A percentile compares a stretch with the other conserved stretches of the same genome.
Evolutionary conservation across 2,888 invertebrate species (phyloP).

Genomic region (Thereva nobilitata): DNA sequence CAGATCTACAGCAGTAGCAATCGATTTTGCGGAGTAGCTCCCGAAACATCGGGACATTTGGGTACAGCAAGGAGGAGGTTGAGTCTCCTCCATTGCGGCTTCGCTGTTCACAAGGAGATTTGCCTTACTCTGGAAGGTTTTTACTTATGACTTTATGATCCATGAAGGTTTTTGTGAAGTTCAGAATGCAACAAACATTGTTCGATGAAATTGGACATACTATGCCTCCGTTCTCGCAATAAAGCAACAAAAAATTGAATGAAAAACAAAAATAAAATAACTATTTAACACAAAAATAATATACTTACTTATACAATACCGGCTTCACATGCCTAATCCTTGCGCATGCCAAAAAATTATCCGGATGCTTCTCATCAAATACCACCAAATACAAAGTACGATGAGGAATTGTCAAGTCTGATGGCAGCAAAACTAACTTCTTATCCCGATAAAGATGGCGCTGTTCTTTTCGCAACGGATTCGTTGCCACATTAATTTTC

Average conservation of each 20-base stretch:
- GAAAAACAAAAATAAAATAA: neutral
- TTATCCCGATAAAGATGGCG: slow-evolving; percentile 68
- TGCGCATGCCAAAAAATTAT: slow-evolving; percentile 81
- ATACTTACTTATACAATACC: slow-evolving; percentile 71
- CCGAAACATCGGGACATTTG: too few species aligned
- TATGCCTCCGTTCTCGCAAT: neutral
- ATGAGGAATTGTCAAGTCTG: slow-evolving; percentile 75
- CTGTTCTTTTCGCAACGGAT: slow-evolving; percentile 62
- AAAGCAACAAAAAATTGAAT: slow-evolving; percentile 26
- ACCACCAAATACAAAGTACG: slow-evolving; percentile 80
- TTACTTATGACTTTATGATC: too few species aligned
- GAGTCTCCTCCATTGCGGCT: too few species aligned
- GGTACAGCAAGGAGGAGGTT: too few species aligned
- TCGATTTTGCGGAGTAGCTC: too few species aligned
- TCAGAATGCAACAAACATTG: too few species aligned
- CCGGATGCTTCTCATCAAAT: slow-evolving; percentile 74
- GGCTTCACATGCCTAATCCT: slow-evolving; percentile 73
- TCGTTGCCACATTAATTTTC: slow-evolving; percentile 70
- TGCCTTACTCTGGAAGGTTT: too few species aligned
- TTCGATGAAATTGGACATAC: too few species aligned
- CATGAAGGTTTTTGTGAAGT: too few species aligned
- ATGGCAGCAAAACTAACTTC: slow-evolving; percentile 70
- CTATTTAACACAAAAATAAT: slow-evolving; percentile 1
- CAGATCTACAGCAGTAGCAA: too few species aligned
- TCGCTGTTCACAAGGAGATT: too few species aligned